Evolutionary conservation across 2,113 vertebrate species (phyloP), one percentile per base, ranked within the genome.

Genomic region (Laterallus jamaicensis): DNA sequence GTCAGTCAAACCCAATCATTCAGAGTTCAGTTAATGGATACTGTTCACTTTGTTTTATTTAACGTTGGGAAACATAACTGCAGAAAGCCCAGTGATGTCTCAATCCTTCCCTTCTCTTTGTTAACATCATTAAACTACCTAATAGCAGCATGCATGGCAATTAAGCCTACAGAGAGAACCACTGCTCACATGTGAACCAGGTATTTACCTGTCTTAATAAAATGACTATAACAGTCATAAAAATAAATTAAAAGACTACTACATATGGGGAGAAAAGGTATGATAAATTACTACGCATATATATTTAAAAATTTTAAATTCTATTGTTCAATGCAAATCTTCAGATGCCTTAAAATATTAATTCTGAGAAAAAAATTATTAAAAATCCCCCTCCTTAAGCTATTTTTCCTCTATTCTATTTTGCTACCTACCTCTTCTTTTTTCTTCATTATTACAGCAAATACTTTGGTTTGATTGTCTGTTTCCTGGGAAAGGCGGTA

Each of bases 391-490:
- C 28, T 82, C 6, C 35, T 59, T 42, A 52, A 68, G 26, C 4
- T 56, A 5, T 18, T 92, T 77, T 47, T 82, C n/a, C 7, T 79
- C 9, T 88, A 5, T 40, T 80, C n/a, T 58, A 2, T 58, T 92
- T 50, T 81, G 67, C 42, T 89, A 97, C 98, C 80, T 82, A 99
- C 99, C 97, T 99, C 99, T 86, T 99, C 99, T 94, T 99, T 99
- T 96, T 98, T 99, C 98, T 99, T 99, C 97, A 98, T 98, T 96
- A 99, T 98, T 82, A 99, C 99, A 98, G 99, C 99, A 98, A 99
- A 99, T 97, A 99, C 99, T 99, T 99, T 99, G 99, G 99, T 99
- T 99, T 99, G 99, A 99, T 99, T 99, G 98, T 99, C 99, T 40
- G 98, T 99, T 95, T 99, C 99, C 97, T 99, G 99, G 97, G 99